These are phyloP conservation scores for Druon quercuslanigerum DNA, from an alignment of 1,140 invertebrate species.

Conservation along the genomic window DNA sequence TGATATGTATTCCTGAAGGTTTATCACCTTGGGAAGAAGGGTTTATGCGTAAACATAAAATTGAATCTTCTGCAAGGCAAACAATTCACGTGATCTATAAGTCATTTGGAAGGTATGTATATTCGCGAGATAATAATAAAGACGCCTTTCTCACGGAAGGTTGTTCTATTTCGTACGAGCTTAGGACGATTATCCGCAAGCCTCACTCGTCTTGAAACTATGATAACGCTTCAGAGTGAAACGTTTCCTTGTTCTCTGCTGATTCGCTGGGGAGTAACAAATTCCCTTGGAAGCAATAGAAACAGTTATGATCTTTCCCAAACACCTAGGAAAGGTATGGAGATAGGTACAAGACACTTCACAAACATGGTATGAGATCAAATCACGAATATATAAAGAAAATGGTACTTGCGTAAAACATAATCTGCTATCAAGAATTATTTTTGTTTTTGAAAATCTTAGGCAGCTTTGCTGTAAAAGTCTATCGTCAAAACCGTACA, in stretches of 20 bases:
- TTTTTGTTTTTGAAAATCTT: too few species aligned
- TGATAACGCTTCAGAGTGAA: conserved; percentile 54
- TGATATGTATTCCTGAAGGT: not conserved
- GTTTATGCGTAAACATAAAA: not conserved
- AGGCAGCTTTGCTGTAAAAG: too few species aligned
- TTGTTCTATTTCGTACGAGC: conserved; percentile 37
- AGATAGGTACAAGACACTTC: not conserved
- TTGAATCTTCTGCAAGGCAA: not conserved
- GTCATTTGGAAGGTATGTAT: conserved; percentile 14
- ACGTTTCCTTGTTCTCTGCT: conserved; percentile 50
- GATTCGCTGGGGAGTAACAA: conserved; percentile 43
- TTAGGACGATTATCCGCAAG: conserved; percentile 53
- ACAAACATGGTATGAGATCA: not conserved
- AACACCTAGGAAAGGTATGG: not conserved
- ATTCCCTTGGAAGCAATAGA: conserved; percentile 59
- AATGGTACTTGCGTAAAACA: too few species aligned
- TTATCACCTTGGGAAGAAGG: not conserved
- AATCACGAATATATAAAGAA: not conserved
- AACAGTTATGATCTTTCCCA: conserved; percentile 46
- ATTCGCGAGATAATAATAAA: conserved; percentile 28
- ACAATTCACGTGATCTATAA: conserved; percentile 8
- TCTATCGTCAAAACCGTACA: too few species aligned
- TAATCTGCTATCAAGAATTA: too few species aligned
- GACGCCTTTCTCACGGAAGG: conserved; percentile 27
- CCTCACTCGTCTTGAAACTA: conserved; percentile 46